Evolutionary conservation across 2,113 vertebrate genomes (phyloP), one percentile per base, ranked within the genome.

Genomic region (Solenodon paradoxus): DNA sequence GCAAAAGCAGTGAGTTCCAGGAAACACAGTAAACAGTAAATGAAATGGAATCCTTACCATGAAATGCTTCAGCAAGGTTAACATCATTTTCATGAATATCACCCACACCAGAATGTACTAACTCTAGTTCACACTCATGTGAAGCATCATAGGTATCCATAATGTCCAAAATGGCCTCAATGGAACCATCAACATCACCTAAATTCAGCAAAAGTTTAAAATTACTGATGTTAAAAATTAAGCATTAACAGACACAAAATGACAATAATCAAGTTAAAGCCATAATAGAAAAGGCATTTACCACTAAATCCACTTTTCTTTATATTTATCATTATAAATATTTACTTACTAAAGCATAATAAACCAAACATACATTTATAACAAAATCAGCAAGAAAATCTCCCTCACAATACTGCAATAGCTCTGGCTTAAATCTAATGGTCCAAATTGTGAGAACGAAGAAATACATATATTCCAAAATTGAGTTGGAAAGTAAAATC

Each of bases 171-270:
- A 99, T 98, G 40, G 99, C 97, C 97, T 99, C 99, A 78, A 99
- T 96, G 1, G 99, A 99, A 11, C 99, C 99, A 82, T 99, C 99
- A 75, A 99, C 99, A 24, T 99, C 99, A 90, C 99, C 99, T 99
- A 96, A 10, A 7, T 0, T 7, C 20, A 92, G 7, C 64, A 96
- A 97, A 90, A 77, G 32, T 95, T 40, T 42, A 28, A 84, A 97
- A 96, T 20, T 90, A 72, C 26, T 86, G 84, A 77, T 13, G n/a
- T 63, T 22, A 7, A 22, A 1, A 91, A 35, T 49, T 38, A 94
- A 28, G 24, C 28, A 96, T 16, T 69, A 93, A 69, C 68, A 88
- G 63, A 92, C 13, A 82, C n/a, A 87, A 95, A 83, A 92, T 77
- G 1, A 92, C 38, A 93, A 79, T 26, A 45, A 22, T 64, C 68